Base-by-base conservation (phyloP, 2,888 invertebrate species). In the Oxytorus armatus region DNA sequence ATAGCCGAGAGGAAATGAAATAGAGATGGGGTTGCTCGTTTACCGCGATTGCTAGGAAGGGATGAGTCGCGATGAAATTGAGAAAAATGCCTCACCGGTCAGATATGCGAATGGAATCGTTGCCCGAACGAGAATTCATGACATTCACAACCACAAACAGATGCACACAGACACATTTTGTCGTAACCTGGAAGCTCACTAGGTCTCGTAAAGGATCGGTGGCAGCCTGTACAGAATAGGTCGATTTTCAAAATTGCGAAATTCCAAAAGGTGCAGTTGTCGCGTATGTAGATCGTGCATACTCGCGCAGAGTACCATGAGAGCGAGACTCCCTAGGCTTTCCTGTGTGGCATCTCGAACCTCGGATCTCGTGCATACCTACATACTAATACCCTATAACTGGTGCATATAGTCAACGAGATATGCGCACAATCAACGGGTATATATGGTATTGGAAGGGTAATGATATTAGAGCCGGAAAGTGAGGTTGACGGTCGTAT, bases 191-290 rank as follows among this genome's bases (percentile, higher is more conserved):
- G n/a, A n/a, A n/a, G n/a, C n/a, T n/a, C n/a, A n/a, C n/a, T n/a
- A n/a, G n/a, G n/a, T n/a, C n/a, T n/a, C n/a, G n/a, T n/a, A n/a
- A n/a, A n/a, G n/a, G n/a, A n/a, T n/a, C n/a, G n/a, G n/a, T n/a
- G n/a, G n/a, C n/a, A n/a, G n/a, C 29, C 0, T 55, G n/a, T 16
- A 16, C 16, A n/a, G 10, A 51, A 55, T 55, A 25, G 57, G 44
- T 63, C 44, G 44, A 63, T 63, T 63, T 47, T 14, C 44, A 63
- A 63, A 63, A 63, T 63, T 63, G n/a, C 63, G 25, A 25, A 44
- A 63, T 63, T 63, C 16, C 44, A 39, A 57, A 57, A 57, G 57
- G 36, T 16, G 25, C 63, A 25, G 23, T 29, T n/a, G n/a, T n/a
- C 44, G 14, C 7, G 23, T 25, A 44, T 63, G 29, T 47, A 63